phyloP scores from a whole-genome alignment of 2,797 vertebrate species.

The Labeo calbasu region DNA sequence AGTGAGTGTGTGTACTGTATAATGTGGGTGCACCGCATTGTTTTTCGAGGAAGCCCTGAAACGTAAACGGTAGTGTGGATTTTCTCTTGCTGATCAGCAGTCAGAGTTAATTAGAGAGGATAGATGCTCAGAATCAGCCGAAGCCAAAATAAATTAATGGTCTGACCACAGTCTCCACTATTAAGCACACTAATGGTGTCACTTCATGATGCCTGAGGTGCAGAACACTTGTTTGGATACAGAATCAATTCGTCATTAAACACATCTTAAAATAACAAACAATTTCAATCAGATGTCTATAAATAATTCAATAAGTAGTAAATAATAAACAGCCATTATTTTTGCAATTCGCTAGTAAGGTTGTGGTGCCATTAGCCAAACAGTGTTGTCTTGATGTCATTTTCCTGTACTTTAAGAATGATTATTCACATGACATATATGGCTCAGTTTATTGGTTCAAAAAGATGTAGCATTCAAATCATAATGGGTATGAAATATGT shows the following conservation, averaged over 20 bases:
- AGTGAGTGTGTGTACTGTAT: neutral
- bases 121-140: neutral
- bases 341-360: neutral
- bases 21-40: neutral
- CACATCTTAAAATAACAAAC: too few species aligned
- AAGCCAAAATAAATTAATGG: constrained; percentile 16
- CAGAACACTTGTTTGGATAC: constrained; percentile 22
- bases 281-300: neutral
- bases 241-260: constrained; percentile 15
- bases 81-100: constrained; percentile 24
- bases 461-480: too few species aligned
- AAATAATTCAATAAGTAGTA: neutral
- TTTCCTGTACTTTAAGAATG: neutral
- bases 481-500: neutral
- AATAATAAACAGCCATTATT: neutral
- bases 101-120: constrained; percentile 28
- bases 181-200: constrained; percentile 37
- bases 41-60: constrained; percentile 2
- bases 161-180: constrained; percentile 44
- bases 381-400: neutral
- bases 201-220: constrained; percentile 26
- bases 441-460: neutral
- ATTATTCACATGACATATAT: neutral
- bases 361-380: neutral
- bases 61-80: constrained; percentile 6